These are phyloP conservation scores for Clivina fossor DNA, from an alignment of 2,888 invertebrate genomes.

Conservation along the genomic window DNA sequence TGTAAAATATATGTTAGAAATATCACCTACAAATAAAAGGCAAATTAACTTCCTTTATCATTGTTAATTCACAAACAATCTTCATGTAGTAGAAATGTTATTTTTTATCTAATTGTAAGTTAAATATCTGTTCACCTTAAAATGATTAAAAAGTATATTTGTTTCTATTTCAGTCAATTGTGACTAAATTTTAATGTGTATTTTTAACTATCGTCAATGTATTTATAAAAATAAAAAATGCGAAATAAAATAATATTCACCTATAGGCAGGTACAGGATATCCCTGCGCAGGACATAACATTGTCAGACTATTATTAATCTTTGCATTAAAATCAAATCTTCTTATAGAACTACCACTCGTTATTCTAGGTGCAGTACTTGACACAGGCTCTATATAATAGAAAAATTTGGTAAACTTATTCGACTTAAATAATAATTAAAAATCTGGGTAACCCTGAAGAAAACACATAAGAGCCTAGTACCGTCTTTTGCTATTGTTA, in stretches of 20 bases:
- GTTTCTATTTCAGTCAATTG: not conserved
- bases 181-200: not conserved
- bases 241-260: no score
- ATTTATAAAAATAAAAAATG: not conserved
- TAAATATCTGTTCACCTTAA: no score
- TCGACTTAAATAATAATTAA: not conserved
- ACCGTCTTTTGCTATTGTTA: no score
- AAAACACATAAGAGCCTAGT: no score
- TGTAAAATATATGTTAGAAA: no score
- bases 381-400: conserved; percentile 58
- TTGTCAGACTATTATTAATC: conserved; percentile 59
- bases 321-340: conserved; percentile 56
- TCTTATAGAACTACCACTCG: conserved; percentile 65
- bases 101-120: no score
- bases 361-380: conserved; percentile 64
- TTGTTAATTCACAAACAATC: no score
- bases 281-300: conserved; percentile 75
- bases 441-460: no score
- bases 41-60: no score
- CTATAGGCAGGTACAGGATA: conserved; percentile 64
- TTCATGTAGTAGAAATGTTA: no score
- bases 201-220: not conserved
- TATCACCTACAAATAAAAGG: no score
- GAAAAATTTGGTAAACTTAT: not conserved
- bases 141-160: not conserved